A percentile compares a stretch with the other conserved stretches of the same genome.
Evolutionary conservation across 2,113 vertebrate genomes (phyloP).

Genomic region (Gadus chalcogrammus): DNA sequence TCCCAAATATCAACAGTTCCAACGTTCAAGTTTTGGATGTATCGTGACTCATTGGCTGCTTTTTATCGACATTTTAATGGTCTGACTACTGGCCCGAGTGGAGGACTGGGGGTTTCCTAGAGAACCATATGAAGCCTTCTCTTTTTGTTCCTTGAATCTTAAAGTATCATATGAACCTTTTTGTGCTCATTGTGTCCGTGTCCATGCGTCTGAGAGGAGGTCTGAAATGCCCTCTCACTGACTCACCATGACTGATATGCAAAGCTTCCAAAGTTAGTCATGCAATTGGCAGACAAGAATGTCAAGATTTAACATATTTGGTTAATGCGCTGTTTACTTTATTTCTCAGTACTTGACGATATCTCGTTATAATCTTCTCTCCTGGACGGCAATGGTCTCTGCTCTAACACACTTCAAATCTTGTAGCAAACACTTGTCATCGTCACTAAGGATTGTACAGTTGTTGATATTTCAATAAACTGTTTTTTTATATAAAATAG

Average conservation of each 20-base stretch:
- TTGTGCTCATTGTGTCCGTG: not conserved
- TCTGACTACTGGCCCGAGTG: constrained; percentile 11
- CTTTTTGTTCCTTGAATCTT: not conserved
- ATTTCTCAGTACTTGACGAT: constrained; percentile 45
- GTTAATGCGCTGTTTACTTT: constrained; percentile 47
- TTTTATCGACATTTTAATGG: not conserved
- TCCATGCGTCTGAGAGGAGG: not conserved
- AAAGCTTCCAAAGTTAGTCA: constrained; percentile 33
- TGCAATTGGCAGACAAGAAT: constrained; percentile 33
- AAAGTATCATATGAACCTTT: no score
- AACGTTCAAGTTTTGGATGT: not conserved
- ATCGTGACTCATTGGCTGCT: not conserved
- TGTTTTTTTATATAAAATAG: constrained; percentile 61
- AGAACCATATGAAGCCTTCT: not conserved
- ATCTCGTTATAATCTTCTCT: constrained; percentile 36
- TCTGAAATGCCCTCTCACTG: not conserved
- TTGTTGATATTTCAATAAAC: constrained; percentile 79
- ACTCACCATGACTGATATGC: constrained; percentile 43
- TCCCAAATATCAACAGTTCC: constrained; percentile 3
- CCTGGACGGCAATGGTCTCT: constrained; percentile 47
- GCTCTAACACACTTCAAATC: constrained; percentile 71
- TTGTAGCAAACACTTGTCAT: constrained; percentile 74
- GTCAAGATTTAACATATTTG: constrained; percentile 43
- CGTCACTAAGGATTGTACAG: constrained; percentile 73
- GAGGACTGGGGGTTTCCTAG: constrained; percentile 24